Base-by-base conservation (phyloP, 2,888 invertebrate species). In the Griposia aprilina region DNA sequence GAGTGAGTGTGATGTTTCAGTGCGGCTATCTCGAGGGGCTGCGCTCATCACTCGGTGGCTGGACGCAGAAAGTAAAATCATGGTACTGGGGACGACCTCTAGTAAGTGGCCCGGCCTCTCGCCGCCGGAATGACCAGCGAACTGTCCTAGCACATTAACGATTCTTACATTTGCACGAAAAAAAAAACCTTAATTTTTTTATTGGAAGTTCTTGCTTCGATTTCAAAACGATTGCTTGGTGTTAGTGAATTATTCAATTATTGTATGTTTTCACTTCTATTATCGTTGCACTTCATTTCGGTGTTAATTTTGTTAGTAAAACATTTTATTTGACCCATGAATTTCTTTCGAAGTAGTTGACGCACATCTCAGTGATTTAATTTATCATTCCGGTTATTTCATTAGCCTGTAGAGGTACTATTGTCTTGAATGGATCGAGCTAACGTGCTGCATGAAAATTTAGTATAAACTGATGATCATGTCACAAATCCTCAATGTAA, bases 21-120 rank as follows among this genome's bases (percentile, higher is more conserved):
- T 98, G 98, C 97, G 98, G 98, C 97, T 98, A 98, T 98, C 98
- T 98, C 97, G 98, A 98, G 97, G 98, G 98, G 97, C 98, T 98
- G 97, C 98, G 98, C 97, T 98, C 98, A 97, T 98, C 98, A 98
- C 98, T 99, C 97, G 98, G 98, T 98, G 98, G 98, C 98, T 98
- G 98, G 98, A 99, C 99, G 97, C 98, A 98, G 98, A 98, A 98
- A 98, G 98, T 98, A 97, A 98, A 98, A 98, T 98, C 98, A 97
- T 99, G 99, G 98, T 99, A 99, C 98, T 98, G 98, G 98, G 99
- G 98, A 97, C 98, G 98, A 98, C 98, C 98, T 98, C 98, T 98
- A 98, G 98, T 98, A 98, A 98, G 98, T 98, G 97, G 93, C 95
- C 94, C 95, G 95, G 94, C 94, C 94, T 93, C 93, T 91, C 92